A percentile compares a stretch with the other conserved stretches of the same genome.
phyloP scores from a whole-genome alignment of 2,113 vertebrate species.

The Bufo bufo region DNA sequence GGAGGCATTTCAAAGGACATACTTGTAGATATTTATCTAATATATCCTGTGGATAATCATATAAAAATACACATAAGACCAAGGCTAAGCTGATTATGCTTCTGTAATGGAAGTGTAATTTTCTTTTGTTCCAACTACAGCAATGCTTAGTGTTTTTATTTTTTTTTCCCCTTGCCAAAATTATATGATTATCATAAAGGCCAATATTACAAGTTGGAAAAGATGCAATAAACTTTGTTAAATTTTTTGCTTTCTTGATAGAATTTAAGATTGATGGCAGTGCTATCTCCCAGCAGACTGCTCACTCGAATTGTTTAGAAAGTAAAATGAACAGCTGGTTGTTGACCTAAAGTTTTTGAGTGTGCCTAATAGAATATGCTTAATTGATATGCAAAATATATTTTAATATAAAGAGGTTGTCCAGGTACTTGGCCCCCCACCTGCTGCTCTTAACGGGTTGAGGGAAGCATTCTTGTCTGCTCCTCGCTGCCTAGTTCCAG shows the following conservation, averaged over 20 bases:
- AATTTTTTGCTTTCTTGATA: slow-evolving; percentile 37
- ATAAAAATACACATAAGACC: slow-evolving; percentile 63
- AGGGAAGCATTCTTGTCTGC: too few relatives aligned
- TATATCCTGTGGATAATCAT: slow-evolving; percentile 66
- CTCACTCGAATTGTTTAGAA: not conserved
- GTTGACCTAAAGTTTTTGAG: not conserved
- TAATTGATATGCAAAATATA: not conserved
- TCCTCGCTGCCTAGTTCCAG: too few relatives aligned
- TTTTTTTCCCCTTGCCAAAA: slow-evolving; percentile 53
- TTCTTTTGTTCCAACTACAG: slow-evolving; percentile 62
- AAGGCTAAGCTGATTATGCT: slow-evolving; percentile 63
- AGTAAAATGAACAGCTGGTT: not conserved
- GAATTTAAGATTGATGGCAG: slow-evolving; percentile 18
- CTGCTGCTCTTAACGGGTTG: too few relatives aligned
- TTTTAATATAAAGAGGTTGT: not conserved
- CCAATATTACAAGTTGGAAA: slow-evolving; percentile 59
- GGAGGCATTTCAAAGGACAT: slow-evolving; percentile 65
- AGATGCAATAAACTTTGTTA: slow-evolving; percentile 56
- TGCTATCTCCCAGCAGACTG: not conserved
- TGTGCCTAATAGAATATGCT: not conserved
- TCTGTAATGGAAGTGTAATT: slow-evolving; percentile 63
- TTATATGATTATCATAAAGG: slow-evolving; percentile 61
- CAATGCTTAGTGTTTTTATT: slow-evolving; percentile 61
- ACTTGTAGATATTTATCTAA: slow-evolving; percentile 66
- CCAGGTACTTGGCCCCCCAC: too few relatives aligned